Percentiles rank a stretch among this genome's conserved stretches.
phyloP scores from a whole-genome alignment of 2,888 invertebrate species.

The Pseudococcus jackbeardsleyi region DNA sequence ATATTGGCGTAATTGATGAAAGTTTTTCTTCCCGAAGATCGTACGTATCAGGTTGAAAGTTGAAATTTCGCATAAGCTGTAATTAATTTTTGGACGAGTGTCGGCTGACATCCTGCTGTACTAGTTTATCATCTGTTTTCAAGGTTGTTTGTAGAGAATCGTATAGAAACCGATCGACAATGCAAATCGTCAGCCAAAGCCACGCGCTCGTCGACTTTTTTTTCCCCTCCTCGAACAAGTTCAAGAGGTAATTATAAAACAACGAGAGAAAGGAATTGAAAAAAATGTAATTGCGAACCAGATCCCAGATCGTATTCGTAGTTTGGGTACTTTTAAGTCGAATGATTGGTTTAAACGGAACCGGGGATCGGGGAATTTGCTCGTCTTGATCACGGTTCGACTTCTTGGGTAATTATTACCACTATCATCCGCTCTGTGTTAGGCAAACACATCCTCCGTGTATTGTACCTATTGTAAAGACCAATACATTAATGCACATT shows the following conservation, averaged over 20 bases:
- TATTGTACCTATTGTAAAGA: slow-evolving; percentile 57
- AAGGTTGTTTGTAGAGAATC: slow-evolving; percentile 8
- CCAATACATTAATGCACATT: slow-evolving; percentile 59
- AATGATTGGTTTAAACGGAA: neutral
- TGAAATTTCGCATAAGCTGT: slow-evolving; percentile 18
- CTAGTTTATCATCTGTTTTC: slow-evolving; percentile 51
- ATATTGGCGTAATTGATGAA: slow-evolving; percentile 3
- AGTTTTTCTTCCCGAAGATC: neutral
- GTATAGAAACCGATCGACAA: slow-evolving; percentile 29
- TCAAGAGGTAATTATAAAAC: neutral
- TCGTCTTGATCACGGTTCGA: slow-evolving; percentile 2
- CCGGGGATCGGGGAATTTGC: neutral
- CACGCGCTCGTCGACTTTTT: slow-evolving; percentile 38
- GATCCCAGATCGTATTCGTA: neutral
- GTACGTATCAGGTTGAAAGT: slow-evolving; percentile 4
- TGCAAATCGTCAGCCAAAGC: slow-evolving; percentile 25
- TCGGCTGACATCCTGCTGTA: slow-evolving; percentile 36
- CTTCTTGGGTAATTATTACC: slow-evolving; percentile 55
- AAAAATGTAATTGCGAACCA: neutral
- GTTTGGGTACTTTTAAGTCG: neutral
- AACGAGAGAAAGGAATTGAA: neutral
- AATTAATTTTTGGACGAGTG: slow-evolving; percentile 26
- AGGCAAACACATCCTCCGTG: slow-evolving; percentile 39
- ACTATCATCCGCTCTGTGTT: slow-evolving; percentile 47
- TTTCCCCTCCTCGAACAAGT: neutral